Percentiles rank a stretch among this genome's conserved stretches.
Conservation (phyloP, 2,888 invertebrate species). For the Agriopis leucophaearia region DNA sequence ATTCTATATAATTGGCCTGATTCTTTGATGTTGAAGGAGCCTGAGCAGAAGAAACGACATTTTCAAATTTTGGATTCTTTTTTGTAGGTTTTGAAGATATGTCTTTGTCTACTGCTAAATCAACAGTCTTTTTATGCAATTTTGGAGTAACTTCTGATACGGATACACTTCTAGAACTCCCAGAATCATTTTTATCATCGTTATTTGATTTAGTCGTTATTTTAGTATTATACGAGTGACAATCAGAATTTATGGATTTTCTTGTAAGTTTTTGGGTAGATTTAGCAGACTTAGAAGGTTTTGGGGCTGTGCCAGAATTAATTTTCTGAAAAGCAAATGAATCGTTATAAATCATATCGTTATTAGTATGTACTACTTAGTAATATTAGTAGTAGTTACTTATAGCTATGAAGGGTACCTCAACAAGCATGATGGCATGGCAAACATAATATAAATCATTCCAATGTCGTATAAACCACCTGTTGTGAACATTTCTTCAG, state of each 20-base stretch:
- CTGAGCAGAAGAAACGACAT: neutral
- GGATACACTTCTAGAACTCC: neutral
- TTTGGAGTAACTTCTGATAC: conserved; percentile 11
- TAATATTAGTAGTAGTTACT: neutral
- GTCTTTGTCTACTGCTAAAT: neutral
- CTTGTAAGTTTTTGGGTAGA: conserved; percentile 1
- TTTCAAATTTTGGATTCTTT: conserved; percentile 5
- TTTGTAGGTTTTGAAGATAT: conserved; percentile 2
- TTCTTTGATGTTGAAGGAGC: neutral
- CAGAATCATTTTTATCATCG: neutral
- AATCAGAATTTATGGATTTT: conserved; percentile 3
- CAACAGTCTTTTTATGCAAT: conserved; percentile 1
- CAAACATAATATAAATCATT: no score
- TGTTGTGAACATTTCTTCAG: no score
- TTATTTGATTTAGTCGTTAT: neutral
- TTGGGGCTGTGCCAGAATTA: neutral
- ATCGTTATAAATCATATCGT: neutral
- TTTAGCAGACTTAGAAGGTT: conserved; percentile 1
- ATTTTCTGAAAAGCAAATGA: conserved; percentile 11
- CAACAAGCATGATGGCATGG: no score
- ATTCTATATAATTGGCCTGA: neutral
- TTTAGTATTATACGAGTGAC: neutral
- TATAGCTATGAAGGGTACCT: no score
- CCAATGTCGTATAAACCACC: no score
- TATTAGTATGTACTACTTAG: neutral